Base-by-base conservation (phyloP, 2,113 vertebrate genomes). In the Salvelinus sp. region DNA sequence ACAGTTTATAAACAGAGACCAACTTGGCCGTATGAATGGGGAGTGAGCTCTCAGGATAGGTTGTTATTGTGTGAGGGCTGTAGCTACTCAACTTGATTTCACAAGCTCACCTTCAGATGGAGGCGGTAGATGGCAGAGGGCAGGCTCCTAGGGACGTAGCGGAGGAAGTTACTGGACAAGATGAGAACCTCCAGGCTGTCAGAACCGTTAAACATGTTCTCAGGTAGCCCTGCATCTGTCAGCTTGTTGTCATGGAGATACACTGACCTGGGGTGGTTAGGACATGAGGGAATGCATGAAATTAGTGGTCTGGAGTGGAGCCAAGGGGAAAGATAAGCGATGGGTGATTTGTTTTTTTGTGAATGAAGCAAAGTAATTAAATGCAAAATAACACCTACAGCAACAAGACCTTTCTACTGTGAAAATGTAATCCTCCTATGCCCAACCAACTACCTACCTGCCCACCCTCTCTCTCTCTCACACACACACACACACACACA, bases 211-310 rank as follows among this genome's bases (percentile, higher is more conserved):
- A 99, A 98, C 95, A 96, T 95, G 77, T 93, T 88, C 62, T 97
- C 95, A 0, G 98, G 97, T 75, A 99, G 93, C 3, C 96, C 97
- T 0, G 93, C 92, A 3, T 98, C 96, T 0, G 94, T 95, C 87
- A 99, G 92, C 86, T 98, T 98, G 92, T 99, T 99, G 92, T 99
- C 98, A 81, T 99, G 98, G 75, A 99, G 95, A 91, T 99, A 99
- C 64, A 99, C 96, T 0, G 98, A 98, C 85, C 98, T 99, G 88
- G 28, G 16, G 28, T 73, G 82, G 76, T 48, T 62, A 14, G 20
- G 9, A 44, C 68, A 62, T 48, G 12, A 33, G 68, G 81, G 1
- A 27, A 73, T 7, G 14, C 16, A 16, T 16, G 28, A 7, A 6
- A 33, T 38, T 33, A 20, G 30, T 27, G 16, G 13, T 33, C 16